Percentiles rank a stretch among this genome's conserved stretches.
phyloP scores from a whole-genome alignment of 2,113 vertebrate species.

The Anarrhichthys ocellatus region DNA sequence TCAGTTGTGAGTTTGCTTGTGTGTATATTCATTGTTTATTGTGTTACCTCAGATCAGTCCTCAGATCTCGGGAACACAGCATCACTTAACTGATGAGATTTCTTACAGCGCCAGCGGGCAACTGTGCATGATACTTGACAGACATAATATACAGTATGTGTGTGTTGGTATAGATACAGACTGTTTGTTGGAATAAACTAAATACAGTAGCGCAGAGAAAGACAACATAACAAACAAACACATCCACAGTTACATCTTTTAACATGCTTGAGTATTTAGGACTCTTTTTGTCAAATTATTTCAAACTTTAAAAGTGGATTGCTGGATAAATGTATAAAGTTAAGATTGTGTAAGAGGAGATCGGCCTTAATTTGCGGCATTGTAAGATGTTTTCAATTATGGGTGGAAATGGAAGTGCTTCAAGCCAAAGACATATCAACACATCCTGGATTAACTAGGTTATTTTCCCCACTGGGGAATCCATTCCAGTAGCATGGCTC shows the following conservation, averaged over 20 bases:
- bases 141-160: conserved; percentile 5
- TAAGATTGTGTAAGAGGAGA: conserved; percentile 24
- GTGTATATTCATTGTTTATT: conserved; percentile 43
- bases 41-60: conserved; percentile 32
- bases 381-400: conserved; percentile 65
- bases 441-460: conserved; percentile 63
- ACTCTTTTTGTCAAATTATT: neutral
- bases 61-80: conserved; percentile 32
- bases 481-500: conserved; percentile 51
- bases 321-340: conserved; percentile 17
- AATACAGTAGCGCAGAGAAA: conserved; percentile 7
- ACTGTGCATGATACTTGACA: conserved; percentile 19
- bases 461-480: conserved; percentile 44
- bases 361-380: conserved; percentile 33
- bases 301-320: conserved; percentile 14
- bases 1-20: conserved; percentile 18
- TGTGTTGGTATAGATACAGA: conserved; percentile 1
- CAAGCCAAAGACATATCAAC: conserved; percentile 66
- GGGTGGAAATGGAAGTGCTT: conserved; percentile 57
- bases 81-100: conserved; percentile 58
- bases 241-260: neutral
- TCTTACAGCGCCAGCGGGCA: conserved; percentile 29
- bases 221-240: neutral
- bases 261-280: neutral
- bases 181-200: neutral